phyloP scores from a whole-genome alignment of 2,888 invertebrate species.

The Schizaphis graminum region DNA sequence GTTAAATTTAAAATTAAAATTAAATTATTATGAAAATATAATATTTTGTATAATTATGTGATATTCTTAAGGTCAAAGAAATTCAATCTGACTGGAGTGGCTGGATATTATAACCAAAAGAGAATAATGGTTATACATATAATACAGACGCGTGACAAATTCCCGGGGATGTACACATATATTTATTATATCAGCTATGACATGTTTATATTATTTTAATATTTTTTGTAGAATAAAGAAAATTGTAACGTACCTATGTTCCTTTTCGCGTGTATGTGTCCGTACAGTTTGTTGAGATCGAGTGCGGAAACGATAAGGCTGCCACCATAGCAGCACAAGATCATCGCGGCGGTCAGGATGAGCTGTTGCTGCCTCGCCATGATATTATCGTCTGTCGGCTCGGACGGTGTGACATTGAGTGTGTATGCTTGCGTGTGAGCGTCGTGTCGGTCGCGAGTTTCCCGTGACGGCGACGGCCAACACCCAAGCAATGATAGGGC shows the following conservation, averaged over 20 bases:
- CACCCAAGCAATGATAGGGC: conserved; percentile 51
- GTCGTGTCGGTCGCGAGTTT: conserved; percentile 25
- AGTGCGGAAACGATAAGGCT: conserved; percentile 79
- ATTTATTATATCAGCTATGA: not conserved
- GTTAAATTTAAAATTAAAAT: not conserved
- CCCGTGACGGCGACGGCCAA: conserved; percentile 48
- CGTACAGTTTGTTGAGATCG: conserved; percentile 86
- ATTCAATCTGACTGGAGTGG: not conserved
- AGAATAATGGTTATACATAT: not conserved
- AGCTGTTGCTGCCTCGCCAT: conserved; percentile 61
- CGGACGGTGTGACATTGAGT: conserved; percentile 63
- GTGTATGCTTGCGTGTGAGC: conserved; percentile 1
- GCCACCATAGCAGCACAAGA: conserved; percentile 74
- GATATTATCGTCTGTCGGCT: conserved; percentile 51
- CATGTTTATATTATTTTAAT: not conserved
- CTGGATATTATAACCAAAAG: not conserved
- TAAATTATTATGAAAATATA: not conserved
- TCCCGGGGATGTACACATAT: not conserved
- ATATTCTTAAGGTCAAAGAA: not conserved
- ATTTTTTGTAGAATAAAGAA: not conserved
- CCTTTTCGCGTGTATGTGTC: conserved; percentile 80
- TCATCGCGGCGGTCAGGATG: conserved; percentile 71
- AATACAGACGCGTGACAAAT: not conserved
- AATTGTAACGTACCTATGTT: conserved; percentile 71
- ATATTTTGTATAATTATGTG: not conserved